Conservation (phyloP, 2,888 invertebrate species). For the Athripsodes cinereus region DNA sequence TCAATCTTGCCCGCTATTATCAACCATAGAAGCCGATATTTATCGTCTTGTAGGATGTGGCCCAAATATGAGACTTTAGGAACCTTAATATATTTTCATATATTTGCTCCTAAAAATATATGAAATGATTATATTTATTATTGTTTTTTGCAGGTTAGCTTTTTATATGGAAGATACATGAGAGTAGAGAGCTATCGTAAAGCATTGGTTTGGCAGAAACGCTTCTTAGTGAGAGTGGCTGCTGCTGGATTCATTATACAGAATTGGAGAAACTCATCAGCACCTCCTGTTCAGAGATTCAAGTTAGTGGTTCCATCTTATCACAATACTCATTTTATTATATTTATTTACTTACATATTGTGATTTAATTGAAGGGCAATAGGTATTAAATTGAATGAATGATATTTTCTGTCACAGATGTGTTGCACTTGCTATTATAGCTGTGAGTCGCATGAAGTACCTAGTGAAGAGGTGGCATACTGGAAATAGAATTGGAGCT, state of each 20-base stretch:
- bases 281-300: conserved; percentile 33
- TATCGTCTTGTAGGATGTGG: too few species aligned
- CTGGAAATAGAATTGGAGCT: conserved; percentile 51
- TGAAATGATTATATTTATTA: background rate
- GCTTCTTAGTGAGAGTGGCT: conserved; percentile 70
- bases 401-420: conserved; percentile 41
- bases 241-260: conserved; percentile 50
- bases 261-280: conserved; percentile 36
- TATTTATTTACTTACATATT: background rate
- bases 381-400: background rate
- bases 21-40: too few species aligned
- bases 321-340: conserved; percentile 1
- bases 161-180: conserved; percentile 54
- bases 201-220: conserved; percentile 85
- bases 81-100: background rate
- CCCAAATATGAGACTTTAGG: too few species aligned
- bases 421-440: conserved; percentile 50
- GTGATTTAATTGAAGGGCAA: background rate
- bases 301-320: conserved; percentile 31
- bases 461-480: conserved; percentile 57
- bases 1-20: too few species aligned
- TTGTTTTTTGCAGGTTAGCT: conserved; percentile 37
- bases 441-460: conserved; percentile 61
- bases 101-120: background rate
- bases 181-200: conserved; percentile 81